Percentiles rank a stretch among this genome's conserved stretches.
These are phyloP conservation scores for Hyphantria cunea DNA, from an alignment of 1,140 invertebrate genomes.

Conservation along the genomic window DNA sequence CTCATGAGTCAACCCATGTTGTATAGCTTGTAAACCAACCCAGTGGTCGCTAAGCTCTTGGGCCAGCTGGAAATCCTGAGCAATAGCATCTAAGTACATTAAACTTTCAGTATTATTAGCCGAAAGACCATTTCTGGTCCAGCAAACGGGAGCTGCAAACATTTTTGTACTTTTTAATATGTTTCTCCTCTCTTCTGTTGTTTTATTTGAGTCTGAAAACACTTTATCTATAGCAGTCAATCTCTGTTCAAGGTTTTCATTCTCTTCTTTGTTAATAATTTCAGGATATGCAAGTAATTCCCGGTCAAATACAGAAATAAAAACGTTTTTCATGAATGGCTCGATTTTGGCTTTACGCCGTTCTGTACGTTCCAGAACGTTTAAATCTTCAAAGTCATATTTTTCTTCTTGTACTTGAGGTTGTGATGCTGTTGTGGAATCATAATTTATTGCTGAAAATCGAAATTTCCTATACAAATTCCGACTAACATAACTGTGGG, in stretches of 20 bases:
- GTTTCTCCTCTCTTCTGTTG: constrained; percentile 48
- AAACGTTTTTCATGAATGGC: constrained; percentile 85
- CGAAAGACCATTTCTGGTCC: constrained; percentile 73
- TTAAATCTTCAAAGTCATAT: constrained; percentile 72
- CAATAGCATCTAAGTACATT: constrained; percentile 81
- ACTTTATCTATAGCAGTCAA: constrained; percentile 83
- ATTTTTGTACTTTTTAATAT: constrained; percentile 54
- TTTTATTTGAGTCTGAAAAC: constrained; percentile 72
- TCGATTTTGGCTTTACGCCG: constrained; percentile 60
- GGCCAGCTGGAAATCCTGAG: constrained; percentile 58
- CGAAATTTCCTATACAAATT: constrained; percentile 57
- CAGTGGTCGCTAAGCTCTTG: constrained; percentile 68
- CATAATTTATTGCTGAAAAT: constrained; percentile 47
- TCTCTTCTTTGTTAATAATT: constrained; percentile 85
- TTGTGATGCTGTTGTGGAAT: constrained; percentile 52
- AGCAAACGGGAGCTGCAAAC: constrained; percentile 63
- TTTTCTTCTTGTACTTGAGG: constrained; percentile 70
- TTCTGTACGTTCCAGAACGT: constrained; percentile 60
- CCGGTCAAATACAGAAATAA: constrained; percentile 83
- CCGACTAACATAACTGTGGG: constrained; percentile 49
- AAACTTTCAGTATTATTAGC: constrained; percentile 82
- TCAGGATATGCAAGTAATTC: constrained; percentile 86
- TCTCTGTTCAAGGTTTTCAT: constrained; percentile 83
- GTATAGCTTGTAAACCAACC: constrained; percentile 56
- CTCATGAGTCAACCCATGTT: constrained; percentile 52